A percentile compares a stretch with the other conserved stretches of the same genome.
These are phyloP conservation scores for Steinernema khuongi DNA, from an alignment of 1,140 invertebrate species.

Conservation along the genomic window DNA sequence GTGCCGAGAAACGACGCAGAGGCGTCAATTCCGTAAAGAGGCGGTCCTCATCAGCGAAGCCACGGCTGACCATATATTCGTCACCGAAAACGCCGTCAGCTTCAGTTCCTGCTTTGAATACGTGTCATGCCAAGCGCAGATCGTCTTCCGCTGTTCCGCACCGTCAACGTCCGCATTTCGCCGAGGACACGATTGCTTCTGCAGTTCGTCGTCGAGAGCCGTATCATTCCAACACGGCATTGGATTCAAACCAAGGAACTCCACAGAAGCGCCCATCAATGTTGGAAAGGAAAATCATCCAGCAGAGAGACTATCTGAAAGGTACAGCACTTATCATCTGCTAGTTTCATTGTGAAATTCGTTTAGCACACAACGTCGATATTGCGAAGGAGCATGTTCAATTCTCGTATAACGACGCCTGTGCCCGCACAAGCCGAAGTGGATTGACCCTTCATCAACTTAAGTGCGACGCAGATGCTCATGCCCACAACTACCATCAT, in stretches of 20 bases:
- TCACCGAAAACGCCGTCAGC: constrained; percentile 1
- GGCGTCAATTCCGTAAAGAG: too few relatives aligned
- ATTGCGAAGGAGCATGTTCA: neutral
- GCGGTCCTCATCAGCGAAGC: neutral
- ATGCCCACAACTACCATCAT: neutral
- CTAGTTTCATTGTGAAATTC: neutral
- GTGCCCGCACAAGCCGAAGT: neutral
- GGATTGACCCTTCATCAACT: neutral
- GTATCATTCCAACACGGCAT: neutral
- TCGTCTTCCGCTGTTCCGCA: neutral
- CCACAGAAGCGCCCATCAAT: neutral
- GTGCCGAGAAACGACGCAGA: too few relatives aligned
- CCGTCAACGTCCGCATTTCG: neutral
- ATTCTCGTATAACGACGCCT: neutral
- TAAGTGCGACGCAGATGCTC: neutral
- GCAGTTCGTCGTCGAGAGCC: neutral
- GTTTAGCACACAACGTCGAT: neutral
- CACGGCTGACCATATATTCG: neutral
- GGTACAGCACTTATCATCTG: neutral
- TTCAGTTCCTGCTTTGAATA: neutral
- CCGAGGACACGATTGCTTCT: neutral
- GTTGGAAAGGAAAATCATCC: neutral
- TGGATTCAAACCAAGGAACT: neutral
- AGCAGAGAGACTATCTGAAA: neutral
- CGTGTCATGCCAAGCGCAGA: neutral